Conservation (phyloP, 2,797 vertebrate genomes). For the Myiothlypis chrysogaster region DNA sequence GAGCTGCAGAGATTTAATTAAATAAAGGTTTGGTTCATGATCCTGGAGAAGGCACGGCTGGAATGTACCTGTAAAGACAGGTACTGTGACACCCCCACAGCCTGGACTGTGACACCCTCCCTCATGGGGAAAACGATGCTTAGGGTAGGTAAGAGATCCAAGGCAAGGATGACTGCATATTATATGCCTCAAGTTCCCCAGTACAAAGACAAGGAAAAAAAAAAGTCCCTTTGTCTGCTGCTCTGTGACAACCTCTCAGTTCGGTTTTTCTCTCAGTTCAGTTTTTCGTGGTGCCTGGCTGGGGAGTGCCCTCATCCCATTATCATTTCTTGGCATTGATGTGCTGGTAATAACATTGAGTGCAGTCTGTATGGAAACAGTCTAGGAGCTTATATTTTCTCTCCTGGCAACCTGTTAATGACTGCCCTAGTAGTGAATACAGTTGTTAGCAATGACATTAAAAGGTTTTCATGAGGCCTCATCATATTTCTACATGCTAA, state of each 20-base stretch:
- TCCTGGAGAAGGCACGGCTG: not conserved
- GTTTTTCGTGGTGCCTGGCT: not conserved
- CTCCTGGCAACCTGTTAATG: slow-evolving; percentile 55
- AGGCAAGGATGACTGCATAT: not conserved
- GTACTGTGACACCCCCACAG: not conserved
- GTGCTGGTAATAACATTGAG: not conserved
- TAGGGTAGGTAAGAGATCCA: not conserved
- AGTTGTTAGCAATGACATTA: slow-evolving; percentile 19
- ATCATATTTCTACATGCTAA: not conserved
- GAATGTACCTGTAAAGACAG: not conserved
- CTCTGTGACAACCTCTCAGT: not conserved
- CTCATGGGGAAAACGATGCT: rapidly evolving
- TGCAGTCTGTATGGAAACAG: not conserved
- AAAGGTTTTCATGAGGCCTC: not conserved
- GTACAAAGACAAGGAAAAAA: not conserved
- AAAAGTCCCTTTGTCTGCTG: not conserved
- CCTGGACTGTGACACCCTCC: rapidly evolving
- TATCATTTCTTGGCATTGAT: not conserved
- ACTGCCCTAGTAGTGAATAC: not conserved
- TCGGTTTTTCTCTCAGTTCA: rapidly evolving
- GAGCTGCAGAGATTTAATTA: not conserved
- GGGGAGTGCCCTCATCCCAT: not conserved
- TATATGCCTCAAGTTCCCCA: not conserved
- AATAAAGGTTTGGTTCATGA: not conserved
- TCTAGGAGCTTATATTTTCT: not conserved